Base-by-base conservation (phyloP, 2,888 invertebrate species). In the Ormyrus thymus region DNA sequence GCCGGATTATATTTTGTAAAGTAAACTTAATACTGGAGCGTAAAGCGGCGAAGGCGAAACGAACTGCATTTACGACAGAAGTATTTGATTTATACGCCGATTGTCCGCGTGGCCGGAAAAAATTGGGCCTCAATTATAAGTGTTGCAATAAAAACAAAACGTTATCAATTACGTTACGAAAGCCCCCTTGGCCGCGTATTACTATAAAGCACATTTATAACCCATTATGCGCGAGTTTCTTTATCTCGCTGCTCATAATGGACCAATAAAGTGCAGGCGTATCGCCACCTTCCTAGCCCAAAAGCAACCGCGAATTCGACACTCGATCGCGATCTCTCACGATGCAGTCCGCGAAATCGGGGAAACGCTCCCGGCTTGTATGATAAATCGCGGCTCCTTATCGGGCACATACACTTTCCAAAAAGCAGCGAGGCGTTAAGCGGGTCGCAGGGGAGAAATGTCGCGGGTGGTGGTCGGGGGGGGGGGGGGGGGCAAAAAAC, bases 241-340 rank as follows among this genome's bases (percentile, higher is more conserved):
- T 29, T 10, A 58, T 13, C n/a, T 15, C 29, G 29, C 29, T 1
- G 7, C 46, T 7, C 7, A 70, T 72, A 79, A 61, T 68, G 48
- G 75, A 29, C 71, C 13, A 79, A 75, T 79, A 79, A 70, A 78
- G 10, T 11, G 43, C 29, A 29, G 0, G 29, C 15, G 46, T 43
- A 58, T 59, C 1, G 9, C 51, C 11, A 48, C n/a, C 6, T 10
- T 11, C 6, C 15, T 13, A 46, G 10, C 10, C 43, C 10, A 11
- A 69, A 76, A 76, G 55, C 51, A 61, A 69, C 13, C 74, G 74
- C 11, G n/a, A 29, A 73, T 15, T 72, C 29, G 29, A 29, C 29
- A 29, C 29, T 29, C 29, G 29, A 29, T 29, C 29, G 29, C 29
- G 29, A 29, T 29, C 29, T 29, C 29, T 29, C 29, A 29, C 29